These are phyloP conservation scores for Drosophila quadrilineata DNA, from an alignment of 1,140 invertebrate genomes.

Conservation along the genomic window DNA sequence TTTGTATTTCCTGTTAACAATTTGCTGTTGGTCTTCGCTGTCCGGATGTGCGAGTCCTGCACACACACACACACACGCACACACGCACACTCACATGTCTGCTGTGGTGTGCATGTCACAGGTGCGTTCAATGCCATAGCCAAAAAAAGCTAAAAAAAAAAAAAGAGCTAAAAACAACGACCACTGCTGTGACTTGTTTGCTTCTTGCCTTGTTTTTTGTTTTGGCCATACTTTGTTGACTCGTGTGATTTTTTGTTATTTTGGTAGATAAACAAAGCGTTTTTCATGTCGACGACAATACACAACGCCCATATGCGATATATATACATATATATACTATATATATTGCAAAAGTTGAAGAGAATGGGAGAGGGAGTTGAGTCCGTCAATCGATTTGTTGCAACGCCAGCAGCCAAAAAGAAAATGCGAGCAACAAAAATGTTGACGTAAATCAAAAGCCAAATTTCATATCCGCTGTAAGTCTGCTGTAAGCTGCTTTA, in stretches of 20 bases:
- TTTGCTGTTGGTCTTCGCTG: slow-evolving; percentile 62
- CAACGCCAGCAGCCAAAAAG: slow-evolving; percentile 29
- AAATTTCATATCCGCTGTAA: slow-evolving; percentile 79
- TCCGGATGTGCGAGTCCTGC: slow-evolving; percentile 32
- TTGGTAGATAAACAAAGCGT: slow-evolving; percentile 74
- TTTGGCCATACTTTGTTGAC: slow-evolving; percentile 57
- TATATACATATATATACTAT: neutral
- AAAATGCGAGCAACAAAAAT: slow-evolving; percentile 47
- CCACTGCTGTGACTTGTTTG: slow-evolving; percentile 40
- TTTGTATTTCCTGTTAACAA: slow-evolving; percentile 77
- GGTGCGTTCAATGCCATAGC: slow-evolving; percentile 65
- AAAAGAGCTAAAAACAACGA: too few relatives aligned
- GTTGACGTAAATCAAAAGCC: slow-evolving; percentile 79
- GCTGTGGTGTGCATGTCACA: slow-evolving; percentile 64
- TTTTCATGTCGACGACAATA: slow-evolving; percentile 44
- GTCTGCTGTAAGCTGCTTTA: slow-evolving; percentile 77
- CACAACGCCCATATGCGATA: slow-evolving; percentile 11
- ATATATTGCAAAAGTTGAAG: too few relatives aligned
- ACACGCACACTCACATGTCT: slow-evolving; percentile 48
- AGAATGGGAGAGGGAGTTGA: too few relatives aligned
- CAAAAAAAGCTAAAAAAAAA: too few relatives aligned
- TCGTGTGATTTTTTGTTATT: slow-evolving; percentile 57
- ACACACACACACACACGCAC: slow-evolving; percentile 29
- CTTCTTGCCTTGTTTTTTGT: slow-evolving; percentile 6
- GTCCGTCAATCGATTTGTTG: slow-evolving; percentile 72